Evolutionary conservation across 2,113 vertebrate genomes (phyloP).

Genomic region (Tachysurus vachellii): DNA sequence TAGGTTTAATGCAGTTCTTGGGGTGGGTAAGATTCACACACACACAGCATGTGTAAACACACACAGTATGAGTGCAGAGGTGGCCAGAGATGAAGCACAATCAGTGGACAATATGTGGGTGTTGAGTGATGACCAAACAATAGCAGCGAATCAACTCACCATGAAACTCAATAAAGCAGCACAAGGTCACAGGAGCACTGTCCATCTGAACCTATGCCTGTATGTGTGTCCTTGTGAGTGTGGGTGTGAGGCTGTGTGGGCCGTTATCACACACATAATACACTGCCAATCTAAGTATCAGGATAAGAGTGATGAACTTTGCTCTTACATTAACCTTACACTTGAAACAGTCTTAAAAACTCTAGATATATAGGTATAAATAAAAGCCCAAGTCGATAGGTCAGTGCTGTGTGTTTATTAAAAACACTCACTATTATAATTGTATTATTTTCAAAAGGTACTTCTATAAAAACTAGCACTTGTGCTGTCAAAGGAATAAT

Average conservation of each 20-base stretch:
- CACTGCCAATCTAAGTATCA: slow-evolving; percentile 51
- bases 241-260: slow-evolving; percentile 33
- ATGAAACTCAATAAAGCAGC: slow-evolving; percentile 57
- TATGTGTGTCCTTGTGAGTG: slow-evolving; percentile 11
- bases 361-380: neutral
- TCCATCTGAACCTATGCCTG: slow-evolving; percentile 53
- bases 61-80: slow-evolving; percentile 54
- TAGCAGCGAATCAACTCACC: slow-evolving; percentile 50
- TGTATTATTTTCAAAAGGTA: neutral
- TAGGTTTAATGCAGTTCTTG: neutral
- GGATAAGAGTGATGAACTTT: slow-evolving; percentile 41
- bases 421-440: neutral
- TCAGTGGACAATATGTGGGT: slow-evolving; percentile 52
- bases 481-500: neutral
- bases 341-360: slow-evolving; percentile 1
- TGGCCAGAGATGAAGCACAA: slow-evolving; percentile 45
- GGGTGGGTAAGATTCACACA: neutral
- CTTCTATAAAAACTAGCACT: neutral
- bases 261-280: slow-evolving; percentile 51
- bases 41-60: neutral
- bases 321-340: slow-evolving; percentile 9
- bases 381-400: neutral
- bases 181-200: slow-evolving; percentile 36
- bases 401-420: neutral
- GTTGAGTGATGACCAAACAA: slow-evolving; percentile 58